A percentile compares a stretch with the other conserved stretches of the same genome.
These are phyloP conservation scores for Hydriomena furcata DNA, from an alignment of 2,888 invertebrate genomes.

Conservation along the genomic window DNA sequence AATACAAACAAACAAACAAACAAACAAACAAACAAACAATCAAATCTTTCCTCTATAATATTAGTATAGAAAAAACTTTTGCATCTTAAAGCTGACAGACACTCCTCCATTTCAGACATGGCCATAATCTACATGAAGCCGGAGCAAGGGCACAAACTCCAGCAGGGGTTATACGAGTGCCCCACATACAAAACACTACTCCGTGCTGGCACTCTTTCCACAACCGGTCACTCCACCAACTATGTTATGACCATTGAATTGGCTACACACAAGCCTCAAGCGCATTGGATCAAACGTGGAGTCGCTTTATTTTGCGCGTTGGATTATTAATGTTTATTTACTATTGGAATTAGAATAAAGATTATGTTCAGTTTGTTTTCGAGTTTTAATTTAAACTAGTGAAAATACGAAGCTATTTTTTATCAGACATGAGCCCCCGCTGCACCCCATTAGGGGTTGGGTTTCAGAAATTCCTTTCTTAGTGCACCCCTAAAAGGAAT, in stretches of 20 bases:
- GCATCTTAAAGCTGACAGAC: no score
- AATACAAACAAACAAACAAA: no score
- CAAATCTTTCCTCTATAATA: no score
- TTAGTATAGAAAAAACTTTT: no score
- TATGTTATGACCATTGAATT: conserved; percentile 90
- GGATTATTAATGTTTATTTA: conserved; percentile 60
- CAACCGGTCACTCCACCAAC: conserved; percentile 93
- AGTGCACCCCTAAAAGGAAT: no score
- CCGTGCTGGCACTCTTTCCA: conserved; percentile 89
- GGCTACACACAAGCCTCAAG: conserved; percentile 84
- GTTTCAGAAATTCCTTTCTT: no score
- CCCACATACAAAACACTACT: conserved; percentile 92
- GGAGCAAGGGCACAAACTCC: conserved; percentile 83
- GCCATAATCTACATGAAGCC: conserved; percentile 88
- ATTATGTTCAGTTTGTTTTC: conserved; percentile 5
- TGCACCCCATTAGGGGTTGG: no score
- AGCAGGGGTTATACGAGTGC: conserved; percentile 83
- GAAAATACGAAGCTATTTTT: no score
- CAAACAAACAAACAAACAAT: no score
- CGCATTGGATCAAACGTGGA: conserved; percentile 91
- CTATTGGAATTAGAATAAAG: conserved; percentile 3
- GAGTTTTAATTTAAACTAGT: no score
- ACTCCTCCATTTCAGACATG: conserved; percentile 83
- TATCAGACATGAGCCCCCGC: no score
- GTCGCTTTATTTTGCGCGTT: conserved; percentile 91